These are phyloP conservation scores for Drosophila lini DNA, from an alignment of 1,140 invertebrate genomes.

Conservation along the genomic window DNA sequence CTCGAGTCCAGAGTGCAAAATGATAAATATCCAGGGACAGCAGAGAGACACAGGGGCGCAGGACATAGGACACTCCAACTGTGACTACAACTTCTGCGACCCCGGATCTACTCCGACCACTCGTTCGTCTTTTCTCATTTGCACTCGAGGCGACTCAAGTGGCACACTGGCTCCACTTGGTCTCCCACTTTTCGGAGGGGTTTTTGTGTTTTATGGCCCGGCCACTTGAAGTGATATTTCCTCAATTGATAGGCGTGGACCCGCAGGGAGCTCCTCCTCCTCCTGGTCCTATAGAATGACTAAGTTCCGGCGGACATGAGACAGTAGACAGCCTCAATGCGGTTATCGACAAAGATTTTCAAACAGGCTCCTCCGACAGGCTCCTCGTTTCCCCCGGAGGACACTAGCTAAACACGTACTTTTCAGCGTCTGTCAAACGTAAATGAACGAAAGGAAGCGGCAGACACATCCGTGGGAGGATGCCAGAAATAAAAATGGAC, in stretches of 20 bases:
- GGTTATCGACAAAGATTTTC: slow-evolving; percentile 67
- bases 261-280: slow-evolving; percentile 9
- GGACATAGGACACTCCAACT: slow-evolving; percentile 41
- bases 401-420: slow-evolving; percentile 64
- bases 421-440: slow-evolving; percentile 67
- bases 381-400: slow-evolving; percentile 4
- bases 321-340: slow-evolving; percentile 28
- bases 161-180: slow-evolving; percentile 37
- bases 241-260: slow-evolving; percentile 58
- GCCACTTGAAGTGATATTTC: slow-evolving; percentile 74
- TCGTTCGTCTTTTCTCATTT: slow-evolving; percentile 71
- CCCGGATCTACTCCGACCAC: slow-evolving; percentile 18
- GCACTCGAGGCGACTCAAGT: slow-evolving; percentile 71
- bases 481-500: slow-evolving; percentile 22
- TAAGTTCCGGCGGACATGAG: slow-evolving; percentile 14
- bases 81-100: slow-evolving; percentile 16
- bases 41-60: background rate
- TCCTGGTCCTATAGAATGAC: slow-evolving; percentile 11
- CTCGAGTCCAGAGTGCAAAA: slow-evolving; percentile 61
- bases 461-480: slow-evolving; percentile 20
- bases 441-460: slow-evolving; percentile 34
- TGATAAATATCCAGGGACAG: slow-evolving; percentile 65
- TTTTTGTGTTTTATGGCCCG: slow-evolving; percentile 67
- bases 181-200: slow-evolving; percentile 22
- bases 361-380: slow-evolving; percentile 28